A percentile compares a stretch with the other conserved stretches of the same genome.
Evolutionary conservation across 2,888 invertebrate species (phyloP).

Genomic region (Phaonia tiefii): DNA sequence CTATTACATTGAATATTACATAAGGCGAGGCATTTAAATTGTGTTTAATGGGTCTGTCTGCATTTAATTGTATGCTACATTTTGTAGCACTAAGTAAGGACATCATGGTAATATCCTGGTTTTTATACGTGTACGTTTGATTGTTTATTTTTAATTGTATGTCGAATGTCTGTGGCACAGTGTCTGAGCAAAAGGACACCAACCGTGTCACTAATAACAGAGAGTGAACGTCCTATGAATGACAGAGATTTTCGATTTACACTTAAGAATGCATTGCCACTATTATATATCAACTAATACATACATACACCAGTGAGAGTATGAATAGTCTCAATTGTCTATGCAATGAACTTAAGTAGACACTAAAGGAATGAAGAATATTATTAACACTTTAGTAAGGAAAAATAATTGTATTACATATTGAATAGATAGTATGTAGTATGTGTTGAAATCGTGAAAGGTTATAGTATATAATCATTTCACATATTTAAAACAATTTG

Average conservation of each 20-base stretch:
- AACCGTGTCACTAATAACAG: not conserved
- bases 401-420: too few relatives aligned
- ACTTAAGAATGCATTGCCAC: slow-evolving; percentile 5
- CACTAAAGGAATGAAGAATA: not conserved
- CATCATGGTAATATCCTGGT: too few relatives aligned
- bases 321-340: too few relatives aligned
- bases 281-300: not conserved
- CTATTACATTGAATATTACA: not conserved
- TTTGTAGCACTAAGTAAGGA: too few relatives aligned
- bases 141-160: too few relatives aligned
- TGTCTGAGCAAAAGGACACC: not conserved
- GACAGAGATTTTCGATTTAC: slow-evolving; percentile 2
- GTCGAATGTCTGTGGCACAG: not conserved
- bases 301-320: not conserved
- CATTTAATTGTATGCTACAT: not conserved
- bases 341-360: not conserved
- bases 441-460: too few relatives aligned
- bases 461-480: too few relatives aligned
- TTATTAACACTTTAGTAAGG: not conserved
- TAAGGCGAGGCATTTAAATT: not conserved
- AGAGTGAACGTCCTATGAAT: not conserved
- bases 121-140: not conserved
- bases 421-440: too few relatives aligned
- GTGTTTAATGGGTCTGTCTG: not conserved
- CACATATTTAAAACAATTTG: too few relatives aligned